Conservation (phyloP, 2,113 vertebrate species). For the Plestiodon gilberti region DNA sequence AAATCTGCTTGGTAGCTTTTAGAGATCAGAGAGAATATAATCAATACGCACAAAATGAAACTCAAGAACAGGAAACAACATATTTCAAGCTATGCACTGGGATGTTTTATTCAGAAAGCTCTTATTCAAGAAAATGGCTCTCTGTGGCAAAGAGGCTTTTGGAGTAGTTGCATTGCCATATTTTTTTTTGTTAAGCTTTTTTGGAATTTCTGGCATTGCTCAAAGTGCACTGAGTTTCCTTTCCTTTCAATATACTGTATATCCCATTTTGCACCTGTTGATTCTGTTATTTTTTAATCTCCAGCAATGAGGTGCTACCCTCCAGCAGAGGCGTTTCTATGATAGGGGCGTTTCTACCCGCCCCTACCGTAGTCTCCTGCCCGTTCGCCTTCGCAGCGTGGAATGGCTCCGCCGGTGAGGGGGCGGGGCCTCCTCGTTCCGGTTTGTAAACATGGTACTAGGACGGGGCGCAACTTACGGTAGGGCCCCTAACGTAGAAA, state of each 20-base stretch:
- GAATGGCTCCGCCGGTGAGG: too few species aligned
- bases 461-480: too few species aligned
- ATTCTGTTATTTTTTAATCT: not conserved
- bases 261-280: not conserved
- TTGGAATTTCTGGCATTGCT: not conserved
- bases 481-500: too few species aligned
- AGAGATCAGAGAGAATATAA: not conserved
- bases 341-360: too few species aligned
- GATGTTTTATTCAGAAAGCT: not conserved
- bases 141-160: not conserved
- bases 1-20: conserved; percentile 18
- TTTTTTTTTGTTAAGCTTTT: too few species aligned
- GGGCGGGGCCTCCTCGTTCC: too few species aligned
- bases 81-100: not conserved
- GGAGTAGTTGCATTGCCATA: not conserved
- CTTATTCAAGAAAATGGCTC: not conserved
- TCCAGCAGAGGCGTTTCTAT: too few species aligned
- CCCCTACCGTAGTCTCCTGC: too few species aligned
- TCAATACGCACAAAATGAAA: not conserved
- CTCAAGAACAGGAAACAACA: not conserved
- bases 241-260: not conserved
- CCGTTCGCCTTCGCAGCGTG: too few species aligned
- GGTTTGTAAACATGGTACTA: too few species aligned
- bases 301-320: not conserved
- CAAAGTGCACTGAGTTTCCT: not conserved